These are phyloP conservation scores for Volucella inflata DNA, from an alignment of 2,888 invertebrate genomes.

Conservation along the genomic window DNA sequence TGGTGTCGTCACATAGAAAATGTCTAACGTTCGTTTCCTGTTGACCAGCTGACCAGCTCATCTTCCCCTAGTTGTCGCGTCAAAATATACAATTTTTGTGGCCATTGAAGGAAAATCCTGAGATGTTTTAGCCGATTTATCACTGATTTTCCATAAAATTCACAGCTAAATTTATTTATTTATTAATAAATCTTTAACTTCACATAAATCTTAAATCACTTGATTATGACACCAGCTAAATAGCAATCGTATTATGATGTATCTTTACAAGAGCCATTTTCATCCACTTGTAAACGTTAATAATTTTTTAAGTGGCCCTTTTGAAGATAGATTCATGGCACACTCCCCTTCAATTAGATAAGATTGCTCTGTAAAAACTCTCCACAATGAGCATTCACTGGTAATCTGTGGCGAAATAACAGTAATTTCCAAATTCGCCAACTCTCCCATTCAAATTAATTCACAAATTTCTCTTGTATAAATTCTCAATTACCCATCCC, in stretches of 20 bases:
- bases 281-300: background rate
- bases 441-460: conserved; percentile 33
- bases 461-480: conserved; percentile 47
- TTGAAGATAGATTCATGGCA: background rate
- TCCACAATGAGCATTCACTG: conserved; percentile 7
- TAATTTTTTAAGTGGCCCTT: background rate
- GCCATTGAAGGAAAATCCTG: too few relatives aligned
- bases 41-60: too few relatives aligned
- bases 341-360: background rate
- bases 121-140: too few relatives aligned
- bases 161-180: too few relatives aligned
- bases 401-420: conserved; percentile 29
- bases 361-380: background rate
- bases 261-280: conserved; percentile 6
- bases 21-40: too few relatives aligned
- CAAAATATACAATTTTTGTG: too few relatives aligned
- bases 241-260: conserved; percentile 31
- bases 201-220: too few relatives aligned
- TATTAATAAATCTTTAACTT: too few relatives aligned
- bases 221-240: background rate
- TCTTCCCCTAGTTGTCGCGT: too few relatives aligned
- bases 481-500: conserved; percentile 54
- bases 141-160: too few relatives aligned
- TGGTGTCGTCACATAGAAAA: too few relatives aligned
- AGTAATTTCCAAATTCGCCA: conserved; percentile 33